phyloP scores from a whole-genome alignment of 2,888 invertebrate species.

The Toxonevra muliebris region DNA sequence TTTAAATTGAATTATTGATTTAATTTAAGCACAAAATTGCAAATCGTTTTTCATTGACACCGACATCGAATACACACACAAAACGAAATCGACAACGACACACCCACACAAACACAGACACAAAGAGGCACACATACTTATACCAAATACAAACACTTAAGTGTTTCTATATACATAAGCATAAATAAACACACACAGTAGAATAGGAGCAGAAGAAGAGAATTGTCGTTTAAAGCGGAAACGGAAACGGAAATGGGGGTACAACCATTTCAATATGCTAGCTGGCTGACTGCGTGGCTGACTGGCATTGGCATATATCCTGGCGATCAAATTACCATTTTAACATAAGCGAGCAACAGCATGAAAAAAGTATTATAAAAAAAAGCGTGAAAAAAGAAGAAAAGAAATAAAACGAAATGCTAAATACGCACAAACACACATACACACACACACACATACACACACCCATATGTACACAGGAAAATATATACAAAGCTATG shows the following conservation, averaged over 20 bases:
- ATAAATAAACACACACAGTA: background rate
- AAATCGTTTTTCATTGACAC: constrained; percentile 49
- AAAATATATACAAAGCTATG: background rate
- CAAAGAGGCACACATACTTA: background rate
- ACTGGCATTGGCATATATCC: too few species aligned
- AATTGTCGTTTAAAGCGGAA: background rate
- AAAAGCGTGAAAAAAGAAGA: too few species aligned
- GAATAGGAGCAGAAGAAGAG: background rate
- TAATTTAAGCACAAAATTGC: constrained; percentile 49
- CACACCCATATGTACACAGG: too few species aligned
- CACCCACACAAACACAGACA: background rate
- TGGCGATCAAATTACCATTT: too few species aligned
- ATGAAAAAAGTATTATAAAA: too few species aligned
- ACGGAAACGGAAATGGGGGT: too few species aligned
- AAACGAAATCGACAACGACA: background rate
- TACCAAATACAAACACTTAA: background rate
- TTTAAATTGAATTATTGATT: constrained; percentile 53
- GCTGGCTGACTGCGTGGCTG: too few species aligned
- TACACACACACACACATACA: too few species aligned
- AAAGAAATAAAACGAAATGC: too few species aligned
- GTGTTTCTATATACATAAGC: background rate
- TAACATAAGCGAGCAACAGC: too few species aligned
- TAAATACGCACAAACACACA: too few species aligned
- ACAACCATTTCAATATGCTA: too few species aligned
- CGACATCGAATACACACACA: background rate